Conservation (phyloP, 1,140 invertebrate species). For the Trichonephila inaurata region DNA sequence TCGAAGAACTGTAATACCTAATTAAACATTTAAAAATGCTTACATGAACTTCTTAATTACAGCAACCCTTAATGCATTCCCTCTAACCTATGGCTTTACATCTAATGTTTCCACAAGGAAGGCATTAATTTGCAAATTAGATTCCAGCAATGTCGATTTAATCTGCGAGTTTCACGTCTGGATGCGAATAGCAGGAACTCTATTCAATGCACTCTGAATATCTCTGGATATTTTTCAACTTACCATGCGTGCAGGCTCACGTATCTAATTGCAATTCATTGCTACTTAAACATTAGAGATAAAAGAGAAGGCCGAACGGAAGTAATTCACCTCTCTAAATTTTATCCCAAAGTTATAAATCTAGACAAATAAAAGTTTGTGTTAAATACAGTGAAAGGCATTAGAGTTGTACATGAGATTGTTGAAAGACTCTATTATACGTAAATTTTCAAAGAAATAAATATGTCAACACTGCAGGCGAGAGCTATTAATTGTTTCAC, state of each 20-base stretch:
- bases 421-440: neutral
- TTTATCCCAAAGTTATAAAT: constrained; percentile 4
- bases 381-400: neutral
- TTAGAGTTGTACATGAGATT: neutral
- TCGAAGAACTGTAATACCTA: neutral
- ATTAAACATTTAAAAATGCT: neutral
- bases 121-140: constrained; percentile 42
- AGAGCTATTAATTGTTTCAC: neutral
- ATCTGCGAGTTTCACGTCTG: neutral
- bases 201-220: neutral
- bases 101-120: constrained; percentile 25
- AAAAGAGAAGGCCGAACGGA: neutral
- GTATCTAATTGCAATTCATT: constrained; percentile 37
- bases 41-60: constrained; percentile 5
- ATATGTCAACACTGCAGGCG: neutral
- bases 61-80: neutral
- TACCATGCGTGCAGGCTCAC: neutral
- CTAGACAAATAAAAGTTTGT: neutral
- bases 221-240: neutral
- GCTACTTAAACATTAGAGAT: neutral
- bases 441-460: neutral
- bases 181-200: neutral
- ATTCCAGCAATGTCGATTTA: constrained; percentile 10
- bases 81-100: neutral
- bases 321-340: neutral